phyloP scores from a whole-genome alignment of 2,888 invertebrate genomes.

The Acleris sparsana region DNA sequence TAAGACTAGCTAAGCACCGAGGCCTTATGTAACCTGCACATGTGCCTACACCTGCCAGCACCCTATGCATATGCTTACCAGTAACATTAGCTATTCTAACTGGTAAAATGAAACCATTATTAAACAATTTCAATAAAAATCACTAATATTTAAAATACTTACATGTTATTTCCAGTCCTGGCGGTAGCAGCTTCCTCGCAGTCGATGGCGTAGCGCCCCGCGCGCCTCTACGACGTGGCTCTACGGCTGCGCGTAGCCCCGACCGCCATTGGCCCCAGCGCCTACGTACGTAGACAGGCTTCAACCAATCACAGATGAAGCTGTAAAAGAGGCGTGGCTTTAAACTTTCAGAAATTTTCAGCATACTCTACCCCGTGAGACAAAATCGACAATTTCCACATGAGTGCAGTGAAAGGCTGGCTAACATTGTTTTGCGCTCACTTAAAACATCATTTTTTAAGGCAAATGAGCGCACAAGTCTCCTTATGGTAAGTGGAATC shows the following conservation, averaged over 20 bases:
- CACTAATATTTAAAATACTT: constrained; percentile 52
- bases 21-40: too few species aligned
- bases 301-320: constrained; percentile 64
- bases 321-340: constrained; percentile 76
- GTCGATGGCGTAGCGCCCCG: constrained; percentile 74
- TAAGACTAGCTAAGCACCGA: too few species aligned
- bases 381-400: constrained; percentile 58
- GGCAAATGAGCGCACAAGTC: too few species aligned
- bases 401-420: constrained; percentile 46
- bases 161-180: constrained; percentile 74
- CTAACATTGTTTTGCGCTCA: constrained; percentile 10
- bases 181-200: constrained; percentile 72
- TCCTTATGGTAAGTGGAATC: too few species aligned
- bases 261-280: constrained; percentile 67
- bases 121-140: neutral
- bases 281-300: constrained; percentile 62
- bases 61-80: too few species aligned
- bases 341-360: constrained; percentile 80
- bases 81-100: too few species aligned
- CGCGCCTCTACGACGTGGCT: constrained; percentile 62
- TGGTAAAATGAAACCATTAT: too few species aligned
- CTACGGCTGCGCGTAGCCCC: constrained; percentile 78
- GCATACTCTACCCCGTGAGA: constrained; percentile 54
- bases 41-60: too few species aligned
- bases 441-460: too few species aligned